phyloP scores from a whole-genome alignment of 1,140 invertebrate genomes.

The Neodiprion virginianus region DNA sequence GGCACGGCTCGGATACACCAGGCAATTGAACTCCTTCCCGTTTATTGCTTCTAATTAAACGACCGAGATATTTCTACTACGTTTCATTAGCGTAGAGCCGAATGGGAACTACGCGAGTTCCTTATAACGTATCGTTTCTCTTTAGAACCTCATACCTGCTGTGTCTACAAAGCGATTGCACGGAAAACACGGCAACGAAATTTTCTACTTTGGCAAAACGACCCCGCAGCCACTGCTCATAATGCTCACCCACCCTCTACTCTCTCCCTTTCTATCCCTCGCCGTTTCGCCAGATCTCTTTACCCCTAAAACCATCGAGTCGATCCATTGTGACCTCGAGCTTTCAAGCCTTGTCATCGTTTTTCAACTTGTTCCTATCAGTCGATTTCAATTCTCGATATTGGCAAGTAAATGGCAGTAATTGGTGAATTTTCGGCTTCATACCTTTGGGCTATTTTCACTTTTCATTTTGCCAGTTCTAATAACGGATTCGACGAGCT shows the following conservation, averaged over 20 bases:
- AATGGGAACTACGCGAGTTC: slow-evolving; percentile 24
- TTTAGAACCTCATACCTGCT: not conserved
- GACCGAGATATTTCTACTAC: slow-evolving; percentile 59
- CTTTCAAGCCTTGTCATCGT: not conserved
- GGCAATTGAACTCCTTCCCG: slow-evolving; percentile 58
- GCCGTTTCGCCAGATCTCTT: not conserved
- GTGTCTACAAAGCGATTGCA: not conserved
- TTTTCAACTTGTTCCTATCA: not conserved
- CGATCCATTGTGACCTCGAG: not conserved
- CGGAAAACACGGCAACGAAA: not conserved
- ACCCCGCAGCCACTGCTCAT: not conserved
- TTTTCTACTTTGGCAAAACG: not conserved
- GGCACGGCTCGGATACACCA: slow-evolving; percentile 45
- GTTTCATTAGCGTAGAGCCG: slow-evolving; percentile 57
- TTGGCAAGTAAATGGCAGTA: not conserved
- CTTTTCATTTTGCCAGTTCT: too few species aligned
- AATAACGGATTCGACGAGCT: too few species aligned
- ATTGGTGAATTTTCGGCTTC: too few species aligned
- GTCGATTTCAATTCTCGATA: not conserved
- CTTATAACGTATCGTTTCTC: slow-evolving; percentile 4
- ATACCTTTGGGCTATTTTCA: too few species aligned
- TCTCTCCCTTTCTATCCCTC: not conserved
- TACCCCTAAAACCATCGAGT: not conserved
- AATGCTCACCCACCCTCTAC: not conserved
- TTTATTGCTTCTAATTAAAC: slow-evolving; percentile 62